Conservation (phyloP, 2,113 vertebrate genomes). For the Mesitornis unicolor region DNA sequence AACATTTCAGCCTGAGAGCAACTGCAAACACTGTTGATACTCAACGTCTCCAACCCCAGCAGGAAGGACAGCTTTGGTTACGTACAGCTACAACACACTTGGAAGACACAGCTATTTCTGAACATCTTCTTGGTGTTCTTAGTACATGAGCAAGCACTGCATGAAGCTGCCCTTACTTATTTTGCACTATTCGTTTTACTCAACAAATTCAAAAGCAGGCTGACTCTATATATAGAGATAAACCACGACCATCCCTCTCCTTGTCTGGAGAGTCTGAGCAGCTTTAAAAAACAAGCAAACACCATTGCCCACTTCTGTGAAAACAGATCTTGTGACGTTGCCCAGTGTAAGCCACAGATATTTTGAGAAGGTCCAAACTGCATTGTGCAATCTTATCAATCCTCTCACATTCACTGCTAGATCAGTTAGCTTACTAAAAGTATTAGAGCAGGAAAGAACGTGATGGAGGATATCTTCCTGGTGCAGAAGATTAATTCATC, state of each 20-base stretch:
- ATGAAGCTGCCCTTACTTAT: neutral
- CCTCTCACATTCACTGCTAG: neutral
- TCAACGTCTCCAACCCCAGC: neutral
- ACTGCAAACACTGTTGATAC: neutral
- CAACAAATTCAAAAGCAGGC: neutral
- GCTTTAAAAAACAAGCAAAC: constrained; percentile 4
- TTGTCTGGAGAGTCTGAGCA: neutral
- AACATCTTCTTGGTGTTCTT: neutral
- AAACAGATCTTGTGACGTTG: neutral
- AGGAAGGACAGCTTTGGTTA: neutral
- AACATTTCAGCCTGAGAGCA: neutral
- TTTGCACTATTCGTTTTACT: neutral
- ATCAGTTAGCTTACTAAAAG: neutral
- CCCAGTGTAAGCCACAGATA: neutral
- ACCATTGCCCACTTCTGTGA: neutral
- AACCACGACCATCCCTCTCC: neutral
- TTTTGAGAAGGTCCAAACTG: neutral
- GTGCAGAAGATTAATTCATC: neutral
- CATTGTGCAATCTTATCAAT: neutral
- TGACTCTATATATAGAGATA: neutral
- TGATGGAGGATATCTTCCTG: neutral
- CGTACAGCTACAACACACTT: neutral
- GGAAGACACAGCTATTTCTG: neutral
- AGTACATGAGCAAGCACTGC: neutral
- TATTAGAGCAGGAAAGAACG: neutral